A percentile compares a stretch with the other conserved stretches of the same genome.
These are phyloP conservation scores for Gallinago media DNA, from an alignment of 2,113 vertebrate species.

Conservation along the genomic window DNA sequence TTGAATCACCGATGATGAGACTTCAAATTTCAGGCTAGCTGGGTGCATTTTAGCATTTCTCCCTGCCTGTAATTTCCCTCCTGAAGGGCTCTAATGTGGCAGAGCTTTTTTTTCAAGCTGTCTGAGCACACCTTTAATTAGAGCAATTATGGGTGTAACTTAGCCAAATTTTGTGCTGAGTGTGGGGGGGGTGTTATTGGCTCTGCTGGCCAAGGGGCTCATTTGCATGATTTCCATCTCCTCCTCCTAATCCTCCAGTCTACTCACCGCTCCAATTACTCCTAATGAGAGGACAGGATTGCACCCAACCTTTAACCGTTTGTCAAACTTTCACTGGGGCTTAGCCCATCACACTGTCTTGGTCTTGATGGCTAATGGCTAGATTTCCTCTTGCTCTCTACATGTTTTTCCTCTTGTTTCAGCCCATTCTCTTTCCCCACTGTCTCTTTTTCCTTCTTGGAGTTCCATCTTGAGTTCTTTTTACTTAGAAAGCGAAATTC, in stretches of 20 bases:
- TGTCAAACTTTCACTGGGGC: neutral
- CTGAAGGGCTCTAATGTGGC: fast-evolving
- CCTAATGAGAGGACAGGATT: neutral
- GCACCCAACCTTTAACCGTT: neutral
- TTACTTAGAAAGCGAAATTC: neutral
- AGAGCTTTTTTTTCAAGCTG: neutral
- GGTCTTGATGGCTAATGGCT: neutral
- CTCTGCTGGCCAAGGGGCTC: neutral
- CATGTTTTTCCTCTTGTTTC: neutral
- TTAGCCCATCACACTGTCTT: neutral
- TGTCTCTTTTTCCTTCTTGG: neutral
- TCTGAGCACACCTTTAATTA: neutral
- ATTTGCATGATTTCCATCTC: neutral
- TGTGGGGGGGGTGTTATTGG: neutral
- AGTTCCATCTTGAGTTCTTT: neutral
- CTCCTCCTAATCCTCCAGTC: neutral
- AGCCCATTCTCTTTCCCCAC: neutral
- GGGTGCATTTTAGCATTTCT: neutral
- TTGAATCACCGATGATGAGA: neutral
- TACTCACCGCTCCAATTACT: neutral
- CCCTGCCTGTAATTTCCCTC: fast-evolving
- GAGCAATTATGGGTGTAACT: neutral
- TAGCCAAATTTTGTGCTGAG: neutral
- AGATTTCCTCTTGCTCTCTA: neutral
- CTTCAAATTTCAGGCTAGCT: fast-evolving